These are phyloP conservation scores for Charadrius vociferus DNA, from an alignment of 2,113 vertebrate genomes.

Conservation along the genomic window DNA sequence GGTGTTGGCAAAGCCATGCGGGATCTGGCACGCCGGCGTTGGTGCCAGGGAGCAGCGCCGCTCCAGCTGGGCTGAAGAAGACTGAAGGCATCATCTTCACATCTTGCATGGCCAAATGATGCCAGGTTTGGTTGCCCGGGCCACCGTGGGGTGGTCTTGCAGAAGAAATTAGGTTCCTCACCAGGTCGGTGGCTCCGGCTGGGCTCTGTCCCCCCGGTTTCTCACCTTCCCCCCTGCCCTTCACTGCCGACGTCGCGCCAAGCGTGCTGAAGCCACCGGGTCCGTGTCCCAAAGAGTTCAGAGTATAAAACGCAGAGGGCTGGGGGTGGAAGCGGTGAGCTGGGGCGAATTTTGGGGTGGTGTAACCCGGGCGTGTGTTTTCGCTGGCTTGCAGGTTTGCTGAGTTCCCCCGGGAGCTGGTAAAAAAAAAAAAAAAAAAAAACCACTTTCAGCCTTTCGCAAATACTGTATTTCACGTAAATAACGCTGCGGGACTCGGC, in stretches of 20 bases:
- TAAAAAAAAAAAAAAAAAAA: no score
- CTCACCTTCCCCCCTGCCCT: neutral
- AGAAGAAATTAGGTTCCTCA: neutral
- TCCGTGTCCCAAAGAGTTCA: neutral
- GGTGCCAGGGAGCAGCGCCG: neutral
- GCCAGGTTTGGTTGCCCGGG: neutral
- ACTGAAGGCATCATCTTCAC: rapidly evolving
- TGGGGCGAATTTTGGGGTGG: no score
- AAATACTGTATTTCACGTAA: neutral
- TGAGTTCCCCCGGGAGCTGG: neutral
- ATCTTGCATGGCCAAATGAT: neutral
- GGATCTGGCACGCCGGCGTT: neutral
- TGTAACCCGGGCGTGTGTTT: rapidly evolving
- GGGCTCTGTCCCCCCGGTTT: neutral
- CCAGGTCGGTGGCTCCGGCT: neutral
- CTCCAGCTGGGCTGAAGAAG: neutral
- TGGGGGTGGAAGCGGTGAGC: rapidly evolving
- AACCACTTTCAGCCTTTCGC: neutral
- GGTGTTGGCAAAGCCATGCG: neutral
- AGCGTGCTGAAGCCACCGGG: rapidly evolving
- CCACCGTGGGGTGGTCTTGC: neutral
- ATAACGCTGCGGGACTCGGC: rapidly evolving
- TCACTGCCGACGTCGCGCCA: rapidly evolving
- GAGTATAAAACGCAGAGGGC: neutral
- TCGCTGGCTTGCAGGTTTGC: neutral